Evolutionary conservation across 2,113 vertebrate genomes (phyloP).

Genomic region (Cavia aperea): DNA sequence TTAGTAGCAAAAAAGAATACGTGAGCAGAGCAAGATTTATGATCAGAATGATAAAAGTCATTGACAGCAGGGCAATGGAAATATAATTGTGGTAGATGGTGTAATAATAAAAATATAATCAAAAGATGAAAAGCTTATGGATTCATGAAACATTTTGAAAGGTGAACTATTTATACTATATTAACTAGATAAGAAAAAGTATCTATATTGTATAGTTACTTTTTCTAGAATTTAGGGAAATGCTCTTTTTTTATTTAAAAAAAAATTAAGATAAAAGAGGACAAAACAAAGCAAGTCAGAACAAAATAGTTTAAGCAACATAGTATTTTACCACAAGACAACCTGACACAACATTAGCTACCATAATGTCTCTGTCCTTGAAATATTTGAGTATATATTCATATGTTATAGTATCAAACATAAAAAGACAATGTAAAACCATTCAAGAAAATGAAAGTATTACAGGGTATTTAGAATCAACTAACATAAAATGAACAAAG

Average conservation of each 20-base stretch:
- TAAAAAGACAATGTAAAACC: no score
- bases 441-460: no score
- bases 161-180: slow-evolving; percentile 32
- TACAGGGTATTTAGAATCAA: no score
- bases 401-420: no score
- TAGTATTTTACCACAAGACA: no score
- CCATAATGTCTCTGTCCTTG: no score
- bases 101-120: slow-evolving; percentile 51
- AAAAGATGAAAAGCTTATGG: slow-evolving; percentile 45
- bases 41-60: neutral
- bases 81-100: slow-evolving; percentile 51
- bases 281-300: no score
- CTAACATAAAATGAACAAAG: no score
- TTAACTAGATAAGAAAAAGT: slow-evolving; percentile 10
- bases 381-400: no score
- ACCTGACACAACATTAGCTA: no score
- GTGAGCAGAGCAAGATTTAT: slow-evolving; percentile 43
- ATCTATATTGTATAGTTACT: neutral
- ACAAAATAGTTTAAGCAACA: no score
- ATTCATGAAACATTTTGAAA: slow-evolving; percentile 57
- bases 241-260: neutral
- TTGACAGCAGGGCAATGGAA: slow-evolving; percentile 37
- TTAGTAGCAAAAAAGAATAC: slow-evolving; percentile 9
- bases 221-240: slow-evolving; percentile 3
- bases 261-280: no score